Base-by-base conservation (phyloP, 1,140 invertebrate genomes). In the Drosophila truncata region DNA sequence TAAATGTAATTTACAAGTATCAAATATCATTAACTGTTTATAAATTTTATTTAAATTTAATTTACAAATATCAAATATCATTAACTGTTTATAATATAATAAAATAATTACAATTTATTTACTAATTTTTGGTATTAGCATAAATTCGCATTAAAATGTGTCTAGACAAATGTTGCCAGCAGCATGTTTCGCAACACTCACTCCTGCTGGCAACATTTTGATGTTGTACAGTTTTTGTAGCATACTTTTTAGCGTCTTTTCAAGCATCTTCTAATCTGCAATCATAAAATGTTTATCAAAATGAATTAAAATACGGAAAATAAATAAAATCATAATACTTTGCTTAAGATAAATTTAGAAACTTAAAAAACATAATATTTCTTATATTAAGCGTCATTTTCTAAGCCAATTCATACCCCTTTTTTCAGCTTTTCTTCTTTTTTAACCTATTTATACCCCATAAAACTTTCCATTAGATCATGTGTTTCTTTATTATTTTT, bases 381-480 rank as follows among this genome's bases (percentile, higher is more conserved):
- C 13, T 2, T 16, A 16, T 23, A 16, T 46, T 10, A 16, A 27
- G 0, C 23, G 1, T 7, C 7, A 25, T 33, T 18, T 14, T 4
- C 7, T 3, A 1, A 9, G 2, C 25, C 27, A 16, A n/a, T 49
- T 7, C n/a, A 3, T 25, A 3, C 1, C 1, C 3, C 9, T 9
- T 18, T 50, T 8, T 18, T 6, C 0, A 13, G 0, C 3, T 13
- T 4, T 31, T 31, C 11, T 14, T 0, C 3, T 3, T 10, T 54
- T 8, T 2, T 9, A 9, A 4, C 1, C 8, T 20, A 0, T 1
- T 1, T 14, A 33, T 16, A 7, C 13, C 3, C 1, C 2, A 0
- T 5, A 20, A 20, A 52, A 52, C 29, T 52, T 33, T 52, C 29
- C 29, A 14, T 20, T 14, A 23, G 13, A 33, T 35, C 18, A 16